Base-by-base conservation (phyloP, 2,888 invertebrate genomes). In the Ryuthela nishihirai region DNA sequence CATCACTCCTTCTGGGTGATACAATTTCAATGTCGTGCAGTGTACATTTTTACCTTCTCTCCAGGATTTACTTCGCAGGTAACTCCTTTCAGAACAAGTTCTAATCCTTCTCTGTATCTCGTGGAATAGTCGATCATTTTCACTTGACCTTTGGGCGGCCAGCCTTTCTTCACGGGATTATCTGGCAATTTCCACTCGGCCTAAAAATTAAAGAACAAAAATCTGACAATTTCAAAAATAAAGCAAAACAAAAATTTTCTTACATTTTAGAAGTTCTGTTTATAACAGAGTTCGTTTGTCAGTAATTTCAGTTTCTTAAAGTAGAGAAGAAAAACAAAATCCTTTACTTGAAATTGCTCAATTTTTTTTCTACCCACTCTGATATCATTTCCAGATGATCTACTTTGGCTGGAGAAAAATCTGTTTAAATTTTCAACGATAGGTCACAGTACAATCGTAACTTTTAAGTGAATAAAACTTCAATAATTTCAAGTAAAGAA, bases 61-160 rank as follows among this genome's bases (percentile, higher is more conserved):
- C 88, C 85, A 29, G 89, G 85, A 44, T 81, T 80, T 25, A 94
- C 85, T 44, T 79, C 76, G 73, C 90, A 91, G 40, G 82, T 82
- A 63, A 95, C 79, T 64, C 85, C 85, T 41, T 84, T 84, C 58
- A 97, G 79, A 36, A 93, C 92, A 53, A 93, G 81, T 70, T 93
- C 92, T 47, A 90, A 76, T 21, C 88, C 92, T 68, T 87, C 82
- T 65, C 94, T 81, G 77, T 95, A 94, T 3, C 90, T 82, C 24
- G 93, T 87, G 71, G 88, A 83, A 72, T 87, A 88, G 67, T 88
- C 79, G 65, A 84, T 82, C 72, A 97, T 88, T 66, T 82, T 81
- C 34, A 97, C 85, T 35, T 81, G 78, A 55, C 95, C 95, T 34
- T 81, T 77, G 55, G 80, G 78, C 2, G 97, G 95, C 97, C 97